Evolutionary conservation across 2,888 invertebrate species (phyloP).

Genomic region (Phaedon cochleariae): DNA sequence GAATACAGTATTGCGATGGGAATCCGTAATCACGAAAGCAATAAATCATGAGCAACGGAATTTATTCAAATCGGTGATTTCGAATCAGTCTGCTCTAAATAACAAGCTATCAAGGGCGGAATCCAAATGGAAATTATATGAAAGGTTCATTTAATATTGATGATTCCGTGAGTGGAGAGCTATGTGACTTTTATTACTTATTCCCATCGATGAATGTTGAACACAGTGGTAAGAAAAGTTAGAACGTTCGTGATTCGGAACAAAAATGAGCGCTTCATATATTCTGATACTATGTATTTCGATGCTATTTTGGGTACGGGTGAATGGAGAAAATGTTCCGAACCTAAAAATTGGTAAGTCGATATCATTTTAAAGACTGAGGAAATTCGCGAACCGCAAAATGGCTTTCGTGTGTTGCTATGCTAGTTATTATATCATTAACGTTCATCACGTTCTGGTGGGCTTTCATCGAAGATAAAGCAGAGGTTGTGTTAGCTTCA

Average conservation of each 20-base stretch:
- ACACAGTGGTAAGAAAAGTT: not conserved
- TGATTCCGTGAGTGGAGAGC: not conserved
- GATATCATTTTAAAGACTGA: not conserved
- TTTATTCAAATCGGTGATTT: not conserved
- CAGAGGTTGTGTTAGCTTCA: too few species aligned
- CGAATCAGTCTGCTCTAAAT: not conserved
- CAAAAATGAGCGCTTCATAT: not conserved
- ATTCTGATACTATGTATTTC: not conserved
- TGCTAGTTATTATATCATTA: too few species aligned
- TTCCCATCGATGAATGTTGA: not conserved
- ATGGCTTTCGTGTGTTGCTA: too few species aligned
- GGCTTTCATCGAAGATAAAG: too few species aligned
- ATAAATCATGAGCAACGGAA: not conserved
- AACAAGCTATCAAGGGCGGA: not conserved
- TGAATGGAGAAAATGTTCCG: not conserved
- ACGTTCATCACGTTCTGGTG: too few species aligned
- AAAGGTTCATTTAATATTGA: not conserved
- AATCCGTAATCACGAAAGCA: not conserved
- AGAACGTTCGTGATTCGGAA: not conserved
- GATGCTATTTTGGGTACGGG: not conserved
- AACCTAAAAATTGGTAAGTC: not conserved
- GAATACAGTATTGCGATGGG: not conserved
- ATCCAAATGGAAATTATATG: not conserved
- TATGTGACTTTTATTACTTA: not conserved
- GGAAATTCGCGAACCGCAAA: too few species aligned